phyloP scores from a whole-genome alignment of 2,888 invertebrate genomes.

The Eupithecia centaureata region DNA sequence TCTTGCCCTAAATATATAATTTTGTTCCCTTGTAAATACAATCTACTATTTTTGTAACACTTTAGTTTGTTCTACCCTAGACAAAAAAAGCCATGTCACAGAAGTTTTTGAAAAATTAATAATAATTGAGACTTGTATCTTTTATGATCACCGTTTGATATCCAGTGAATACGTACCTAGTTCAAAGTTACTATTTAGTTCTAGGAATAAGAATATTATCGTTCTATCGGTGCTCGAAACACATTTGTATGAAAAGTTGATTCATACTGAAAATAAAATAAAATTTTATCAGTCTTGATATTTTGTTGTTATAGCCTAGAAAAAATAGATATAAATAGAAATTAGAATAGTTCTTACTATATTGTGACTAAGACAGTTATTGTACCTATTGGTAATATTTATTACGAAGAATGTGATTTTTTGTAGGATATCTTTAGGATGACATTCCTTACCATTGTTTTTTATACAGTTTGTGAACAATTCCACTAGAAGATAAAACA shows the following conservation, averaged over 20 bases:
- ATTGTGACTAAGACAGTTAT: conserved; percentile 12
- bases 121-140: too few species aligned
- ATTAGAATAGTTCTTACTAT: conserved; percentile 20
- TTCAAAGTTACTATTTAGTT: conserved; percentile 46
- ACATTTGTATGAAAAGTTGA: conserved; percentile 57
- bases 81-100: too few species aligned
- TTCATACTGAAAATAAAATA: conserved; percentile 58
- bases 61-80: too few species aligned
- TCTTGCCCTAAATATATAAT: too few species aligned
- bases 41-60: too few species aligned
- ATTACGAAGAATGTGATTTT: conserved; percentile 32
- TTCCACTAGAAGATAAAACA: conserved; percentile 11
- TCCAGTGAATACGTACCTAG: neutral
- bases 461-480: conserved; percentile 11
- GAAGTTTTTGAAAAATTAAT: too few species aligned
- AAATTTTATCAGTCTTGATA: conserved; percentile 59
- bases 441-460: conserved; percentile 17
- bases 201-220: conserved; percentile 50
- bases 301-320: conserved; percentile 69
- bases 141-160: neutral
- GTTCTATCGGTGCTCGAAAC: conserved; percentile 74
- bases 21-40: too few species aligned
- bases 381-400: conserved; percentile 12
- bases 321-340: conserved; percentile 62
- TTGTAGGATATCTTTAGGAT: conserved; percentile 15